A percentile compares a stretch with the other conserved stretches of the same genome.
Evolutionary conservation across 2,888 invertebrate genomes (phyloP).

Genomic region (Parthenolecanium corni): DNA sequence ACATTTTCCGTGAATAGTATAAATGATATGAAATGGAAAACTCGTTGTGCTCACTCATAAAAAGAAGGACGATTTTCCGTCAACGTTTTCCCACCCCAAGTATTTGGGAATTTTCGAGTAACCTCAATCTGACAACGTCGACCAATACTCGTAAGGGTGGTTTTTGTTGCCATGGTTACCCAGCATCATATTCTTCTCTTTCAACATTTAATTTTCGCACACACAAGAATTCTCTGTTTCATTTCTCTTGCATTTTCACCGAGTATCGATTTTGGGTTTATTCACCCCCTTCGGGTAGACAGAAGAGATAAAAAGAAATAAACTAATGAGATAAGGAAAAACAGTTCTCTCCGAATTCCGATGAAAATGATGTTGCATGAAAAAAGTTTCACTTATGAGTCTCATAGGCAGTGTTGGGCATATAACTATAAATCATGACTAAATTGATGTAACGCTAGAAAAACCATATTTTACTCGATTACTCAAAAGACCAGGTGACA

Average conservation of each 20-base stretch:
- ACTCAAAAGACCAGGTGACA: too few species aligned
- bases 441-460: too few species aligned
- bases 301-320: too few species aligned
- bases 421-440: too few species aligned
- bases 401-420: too few species aligned
- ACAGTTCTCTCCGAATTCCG: too few species aligned
- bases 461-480: too few species aligned
- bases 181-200: slow-evolving; percentile 10
- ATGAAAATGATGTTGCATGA: too few species aligned
- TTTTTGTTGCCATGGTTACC: slow-evolving; percentile 22
- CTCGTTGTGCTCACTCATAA: neutral
- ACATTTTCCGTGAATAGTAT: too few species aligned
- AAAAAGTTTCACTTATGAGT: too few species aligned
- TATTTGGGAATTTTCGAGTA: neutral
- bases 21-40: too few species aligned
- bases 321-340: too few species aligned
- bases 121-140: slow-evolving; percentile 20
- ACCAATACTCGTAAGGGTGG: slow-evolving; percentile 13
- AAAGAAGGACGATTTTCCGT: neutral
- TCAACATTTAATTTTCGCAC: slow-evolving; percentile 10
- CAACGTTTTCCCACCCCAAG: neutral
- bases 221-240: neutral
- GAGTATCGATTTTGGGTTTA: slow-evolving; percentile 18
- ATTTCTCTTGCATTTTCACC: slow-evolving; percentile 11
- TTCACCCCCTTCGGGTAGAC: neutral